Percentiles rank a stretch among this genome's conserved stretches.
Evolutionary conservation across 1,140 invertebrate species (phyloP).

Genomic region (Micrasema minimum): DNA sequence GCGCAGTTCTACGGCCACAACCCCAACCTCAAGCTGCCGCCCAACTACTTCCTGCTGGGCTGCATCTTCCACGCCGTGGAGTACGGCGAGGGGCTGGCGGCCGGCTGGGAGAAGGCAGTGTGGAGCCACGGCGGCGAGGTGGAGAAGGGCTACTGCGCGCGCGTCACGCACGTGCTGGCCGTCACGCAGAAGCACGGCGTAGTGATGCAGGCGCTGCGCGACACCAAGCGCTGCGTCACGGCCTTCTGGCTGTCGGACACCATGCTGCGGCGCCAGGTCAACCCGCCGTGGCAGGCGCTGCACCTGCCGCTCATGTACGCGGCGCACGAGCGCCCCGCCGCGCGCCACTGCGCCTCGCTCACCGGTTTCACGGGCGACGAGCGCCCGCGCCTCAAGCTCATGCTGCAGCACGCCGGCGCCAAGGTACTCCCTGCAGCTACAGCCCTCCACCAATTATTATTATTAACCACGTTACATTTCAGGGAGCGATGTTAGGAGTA

Average conservation of each 20-base stretch:
- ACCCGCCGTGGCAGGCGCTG: constrained; percentile 90
- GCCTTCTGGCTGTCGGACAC: constrained; percentile 95
- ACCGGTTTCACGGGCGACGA: constrained; percentile 91
- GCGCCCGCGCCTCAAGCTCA: constrained; percentile 76
- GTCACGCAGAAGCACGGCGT: constrained; percentile 89
- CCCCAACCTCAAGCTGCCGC: constrained; percentile 86
- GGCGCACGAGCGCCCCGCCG: constrained; percentile 71
- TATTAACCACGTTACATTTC: too few relatives aligned
- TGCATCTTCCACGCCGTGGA: constrained; percentile 92
- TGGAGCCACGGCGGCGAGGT: constrained; percentile 90
- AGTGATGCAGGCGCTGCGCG: constrained; percentile 84
- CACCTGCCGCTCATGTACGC: constrained; percentile 91
- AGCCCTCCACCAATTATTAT: too few relatives aligned
- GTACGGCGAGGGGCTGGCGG: constrained; percentile 67
- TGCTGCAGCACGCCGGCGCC: constrained; percentile 89
- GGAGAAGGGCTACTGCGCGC: constrained; percentile 82
- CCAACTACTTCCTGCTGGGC: constrained; percentile 88
- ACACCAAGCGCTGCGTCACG: constrained; percentile 86
- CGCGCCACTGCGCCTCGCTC: constrained; percentile 79
- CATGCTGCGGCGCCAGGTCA: constrained; percentile 82
- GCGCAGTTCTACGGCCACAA: constrained; percentile 87
- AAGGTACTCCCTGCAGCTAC: too few relatives aligned
- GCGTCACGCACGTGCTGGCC: constrained; percentile 92
- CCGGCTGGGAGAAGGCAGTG: constrained; percentile 86
- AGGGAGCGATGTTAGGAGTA: too few relatives aligned